A percentile compares a stretch with the other conserved stretches of the same genome.
Conservation (phyloP, 2,888 invertebrate species). For the Oegoconia quadripuncta region DNA sequence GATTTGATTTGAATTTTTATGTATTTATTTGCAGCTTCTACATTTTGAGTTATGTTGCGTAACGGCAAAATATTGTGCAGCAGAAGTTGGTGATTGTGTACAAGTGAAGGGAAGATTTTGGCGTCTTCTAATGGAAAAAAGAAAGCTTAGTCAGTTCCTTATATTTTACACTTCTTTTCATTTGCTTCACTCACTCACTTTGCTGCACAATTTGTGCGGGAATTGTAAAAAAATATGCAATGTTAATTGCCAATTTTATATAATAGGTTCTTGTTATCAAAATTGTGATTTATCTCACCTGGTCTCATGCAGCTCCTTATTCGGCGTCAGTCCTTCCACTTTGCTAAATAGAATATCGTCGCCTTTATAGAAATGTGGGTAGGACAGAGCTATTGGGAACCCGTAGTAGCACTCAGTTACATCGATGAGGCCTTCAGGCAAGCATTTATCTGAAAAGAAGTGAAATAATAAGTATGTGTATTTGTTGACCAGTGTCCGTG, state of each 20-base stretch:
- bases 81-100: no score
- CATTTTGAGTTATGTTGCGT: no score
- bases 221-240: no score
- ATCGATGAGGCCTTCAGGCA: constrained; percentile 87
- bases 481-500: no score
- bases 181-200: no score
- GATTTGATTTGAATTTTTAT: no score
- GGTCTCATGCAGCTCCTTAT: constrained; percentile 71
- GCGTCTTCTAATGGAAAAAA: neutral
- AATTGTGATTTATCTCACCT: constrained; percentile 38
- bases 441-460: constrained; percentile 76
- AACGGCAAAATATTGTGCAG: no score
- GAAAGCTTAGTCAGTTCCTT: neutral
- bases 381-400: constrained; percentile 92
- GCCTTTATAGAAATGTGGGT: constrained; percentile 91
- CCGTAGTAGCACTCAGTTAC: constrained; percentile 94
- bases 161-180: no score
- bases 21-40: no score
- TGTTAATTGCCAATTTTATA: no score
- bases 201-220: no score
- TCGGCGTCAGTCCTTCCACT: constrained; percentile 84
- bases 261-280: neutral
- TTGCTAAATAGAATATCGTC: constrained; percentile 81
- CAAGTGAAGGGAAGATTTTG: no score
- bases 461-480: constrained; percentile 12